Percentiles rank a stretch among this genome's conserved stretches.
phyloP scores from a whole-genome alignment of 2,113 vertebrate genomes.

The Theristicus caerulescens region DNA sequence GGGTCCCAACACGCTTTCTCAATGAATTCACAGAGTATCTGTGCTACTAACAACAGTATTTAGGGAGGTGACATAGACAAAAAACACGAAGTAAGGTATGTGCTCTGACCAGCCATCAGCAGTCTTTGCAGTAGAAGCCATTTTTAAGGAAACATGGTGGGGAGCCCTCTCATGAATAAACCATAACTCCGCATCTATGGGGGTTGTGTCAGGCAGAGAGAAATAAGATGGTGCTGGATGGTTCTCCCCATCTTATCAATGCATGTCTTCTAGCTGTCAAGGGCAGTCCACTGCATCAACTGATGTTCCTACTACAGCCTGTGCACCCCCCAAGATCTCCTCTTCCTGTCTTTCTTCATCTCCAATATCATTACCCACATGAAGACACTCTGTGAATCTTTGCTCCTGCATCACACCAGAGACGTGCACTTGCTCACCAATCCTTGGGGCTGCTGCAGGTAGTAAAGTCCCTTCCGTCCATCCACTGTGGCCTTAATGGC shows the following conservation, averaged over 20 bases:
- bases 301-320: neutral
- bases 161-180: neutral
- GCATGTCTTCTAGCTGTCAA: neutral
- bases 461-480: neutral
- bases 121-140: neutral
- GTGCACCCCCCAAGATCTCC: neutral
- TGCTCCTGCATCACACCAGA: neutral
- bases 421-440: neutral
- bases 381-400: neutral
- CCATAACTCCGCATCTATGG: rapidly evolving
- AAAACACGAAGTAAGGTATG: neutral
- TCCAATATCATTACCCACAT: neutral
- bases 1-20: neutral
- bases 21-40: neutral
- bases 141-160: neutral
- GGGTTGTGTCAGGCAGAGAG: neutral
- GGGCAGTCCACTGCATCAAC: neutral
- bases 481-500: neutral
- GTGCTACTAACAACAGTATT: neutral
- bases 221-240: neutral
- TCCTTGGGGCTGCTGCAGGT: neutral
- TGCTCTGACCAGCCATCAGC: neutral
- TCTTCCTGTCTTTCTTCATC: neutral
- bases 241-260: neutral
- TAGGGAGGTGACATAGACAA: neutral